A percentile compares a stretch with the other conserved stretches of the same genome.
phyloP scores from a whole-genome alignment of 2,888 invertebrate genomes.

The Drosophila niveifrons region DNA sequence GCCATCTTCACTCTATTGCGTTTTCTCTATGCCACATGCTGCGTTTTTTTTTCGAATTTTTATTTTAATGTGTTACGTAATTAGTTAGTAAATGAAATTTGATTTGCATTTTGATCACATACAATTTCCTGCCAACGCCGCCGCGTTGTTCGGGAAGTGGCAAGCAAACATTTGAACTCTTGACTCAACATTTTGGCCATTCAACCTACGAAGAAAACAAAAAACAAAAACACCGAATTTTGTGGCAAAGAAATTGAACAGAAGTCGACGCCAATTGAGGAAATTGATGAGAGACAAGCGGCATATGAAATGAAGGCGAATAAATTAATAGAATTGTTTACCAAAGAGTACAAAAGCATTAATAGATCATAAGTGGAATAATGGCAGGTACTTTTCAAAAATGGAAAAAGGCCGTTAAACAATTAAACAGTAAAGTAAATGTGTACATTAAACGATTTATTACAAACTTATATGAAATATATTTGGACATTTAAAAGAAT shows the following conservation, averaged over 20 bases:
- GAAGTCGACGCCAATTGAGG: background rate
- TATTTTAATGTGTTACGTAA: slow-evolving; percentile 67
- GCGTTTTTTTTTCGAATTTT: slow-evolving; percentile 65
- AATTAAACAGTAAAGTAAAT: background rate
- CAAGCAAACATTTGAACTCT: slow-evolving; percentile 61
- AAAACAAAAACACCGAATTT: background rate
- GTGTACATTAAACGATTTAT: no score
- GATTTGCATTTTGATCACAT: slow-evolving; percentile 68
- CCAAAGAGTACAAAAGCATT: background rate
- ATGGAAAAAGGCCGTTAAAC: background rate
- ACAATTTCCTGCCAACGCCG: slow-evolving; percentile 68
- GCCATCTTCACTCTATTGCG: slow-evolving; percentile 42
- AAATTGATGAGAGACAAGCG: background rate
- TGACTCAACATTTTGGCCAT: slow-evolving; percentile 42
- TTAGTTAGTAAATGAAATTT: slow-evolving; percentile 56
- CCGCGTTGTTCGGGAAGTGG: slow-evolving; percentile 54
- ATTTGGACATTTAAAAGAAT: no score
- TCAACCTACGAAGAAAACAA: slow-evolving; percentile 25
- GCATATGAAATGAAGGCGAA: background rate
- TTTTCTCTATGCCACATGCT: slow-evolving; percentile 66
- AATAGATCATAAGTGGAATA: background rate
- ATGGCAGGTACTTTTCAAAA: background rate
- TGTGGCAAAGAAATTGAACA: background rate
- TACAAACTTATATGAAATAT: no score
- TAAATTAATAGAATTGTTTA: background rate